Base-by-base conservation (phyloP, 2,888 invertebrate genomes). In the Frankliniella intonsa region DNA sequence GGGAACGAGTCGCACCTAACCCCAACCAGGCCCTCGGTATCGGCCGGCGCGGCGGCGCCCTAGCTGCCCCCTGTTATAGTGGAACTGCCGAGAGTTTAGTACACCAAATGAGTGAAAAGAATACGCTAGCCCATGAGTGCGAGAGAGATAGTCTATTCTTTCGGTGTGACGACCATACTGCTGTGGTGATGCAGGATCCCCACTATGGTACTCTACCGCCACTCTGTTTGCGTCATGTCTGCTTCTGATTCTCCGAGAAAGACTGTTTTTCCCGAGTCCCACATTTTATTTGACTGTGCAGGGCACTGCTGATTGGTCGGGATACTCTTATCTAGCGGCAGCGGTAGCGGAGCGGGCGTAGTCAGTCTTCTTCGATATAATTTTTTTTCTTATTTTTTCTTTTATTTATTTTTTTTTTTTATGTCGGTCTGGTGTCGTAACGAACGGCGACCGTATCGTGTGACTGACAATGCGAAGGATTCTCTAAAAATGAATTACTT, bases 251-350 rank as follows among this genome's bases (percentile, higher is more conserved):
- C 38, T 38, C 55, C 17, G 38, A 38, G 55, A 19, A 19, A 22
- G 25, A 76, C 1, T 76, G 69, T 76, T 22, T 38, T 76, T 76
- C 69, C 12, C 69, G 69, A 25, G 25, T n/a, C 25, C 25, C 10
- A 76, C 25, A 22, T 76, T 76, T 76, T 76, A 76, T 76, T 76
- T 76, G 69, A 25, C 25, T 76, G 69, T 1, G 55, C n/a, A 55
- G 22, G 10, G 69, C 25, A 25, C 25, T 25, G 69, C 69, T 76
- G 69, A 76, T 55, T 49, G 50, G 80, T 11, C 27, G 51, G 27
- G 81, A 19, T 27, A 27, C 55, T 10, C 69, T 76, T 76, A 76
- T 76, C 69, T 22, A 22, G n/a, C 25, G 12, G 69, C 25, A n/a
- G 62, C 62, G 14, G 62, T 62, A 62, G 62, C 62, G n/a, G 14